These are phyloP conservation scores for Rutilus rutilus DNA, from an alignment of 2,113 vertebrate species.

Conservation along the genomic window DNA sequence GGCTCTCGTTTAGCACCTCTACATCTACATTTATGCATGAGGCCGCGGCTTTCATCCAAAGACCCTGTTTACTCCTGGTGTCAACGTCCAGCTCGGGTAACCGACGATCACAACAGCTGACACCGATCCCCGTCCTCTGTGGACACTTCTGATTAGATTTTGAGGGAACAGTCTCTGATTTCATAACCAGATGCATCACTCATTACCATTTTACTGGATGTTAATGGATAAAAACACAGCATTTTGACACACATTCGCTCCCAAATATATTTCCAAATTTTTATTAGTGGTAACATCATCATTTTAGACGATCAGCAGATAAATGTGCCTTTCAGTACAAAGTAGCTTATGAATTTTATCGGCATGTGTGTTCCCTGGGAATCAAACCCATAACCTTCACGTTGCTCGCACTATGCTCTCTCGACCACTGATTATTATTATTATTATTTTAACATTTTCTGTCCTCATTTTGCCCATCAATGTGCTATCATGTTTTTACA, in stretches of 20 bases:
- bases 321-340: neutral
- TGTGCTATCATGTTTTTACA: neutral
- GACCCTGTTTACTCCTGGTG: neutral
- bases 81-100: neutral
- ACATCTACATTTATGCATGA: neutral
- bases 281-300: neutral
- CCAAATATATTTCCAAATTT: neutral
- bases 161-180: neutral
- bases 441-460: too few species aligned
- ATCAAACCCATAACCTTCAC: neutral
- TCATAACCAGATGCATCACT: neutral
- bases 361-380: neutral
- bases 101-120: slow-evolving; percentile 17
- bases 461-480: neutral
- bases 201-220: neutral
- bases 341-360: neutral
- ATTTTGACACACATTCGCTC: neutral
- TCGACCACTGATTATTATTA: too few species aligned
- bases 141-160: neutral
- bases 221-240: neutral
- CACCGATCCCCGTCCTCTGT: neutral
- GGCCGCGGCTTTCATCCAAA: neutral
- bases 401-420: neutral
- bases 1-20: slow-evolving; percentile 11
- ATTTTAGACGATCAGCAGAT: neutral